Percentiles rank a stretch among this genome's conserved stretches.
Conservation (phyloP, 2,888 invertebrate genomes). For the Drosophila ezoana region DNA sequence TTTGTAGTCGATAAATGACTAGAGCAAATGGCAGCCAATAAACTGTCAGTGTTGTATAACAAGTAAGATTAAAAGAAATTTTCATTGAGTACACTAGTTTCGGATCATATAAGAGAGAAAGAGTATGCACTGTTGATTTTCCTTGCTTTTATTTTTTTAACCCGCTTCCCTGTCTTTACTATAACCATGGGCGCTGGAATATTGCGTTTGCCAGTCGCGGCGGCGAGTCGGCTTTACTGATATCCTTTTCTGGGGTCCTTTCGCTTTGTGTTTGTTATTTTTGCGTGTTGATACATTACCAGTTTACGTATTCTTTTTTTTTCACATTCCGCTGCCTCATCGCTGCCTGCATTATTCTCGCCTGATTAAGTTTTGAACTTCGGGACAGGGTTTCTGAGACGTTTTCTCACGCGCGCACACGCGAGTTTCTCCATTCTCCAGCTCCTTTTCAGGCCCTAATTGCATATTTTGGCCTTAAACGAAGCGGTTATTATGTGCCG, state of each 20-base stretch:
- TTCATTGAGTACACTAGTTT: background rate
- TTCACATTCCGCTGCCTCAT: conserved; percentile 69
- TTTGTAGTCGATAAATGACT: background rate
- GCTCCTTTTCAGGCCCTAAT: conserved; percentile 54
- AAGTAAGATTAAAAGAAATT: background rate
- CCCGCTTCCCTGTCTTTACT: conserved; percentile 28
- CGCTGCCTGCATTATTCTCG: conserved; percentile 71
- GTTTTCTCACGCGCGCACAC: conserved; percentile 67
- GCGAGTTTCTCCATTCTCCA: conserved; percentile 18
- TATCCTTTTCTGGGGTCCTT: conserved; percentile 38
- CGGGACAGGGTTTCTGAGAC: background rate
- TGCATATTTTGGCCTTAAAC: conserved; percentile 71
- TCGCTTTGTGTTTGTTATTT: conserved; percentile 16
- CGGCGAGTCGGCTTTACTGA: background rate
- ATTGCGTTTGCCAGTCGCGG: conserved; percentile 24
- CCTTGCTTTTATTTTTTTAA: conserved; percentile 11
- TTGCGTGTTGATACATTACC: conserved; percentile 51
- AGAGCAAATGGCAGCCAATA: too few species aligned
- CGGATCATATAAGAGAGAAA: background rate
- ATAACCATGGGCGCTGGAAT: conserved; percentile 43
- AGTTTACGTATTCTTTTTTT: conserved; percentile 58
- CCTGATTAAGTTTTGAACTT: conserved; percentile 73
- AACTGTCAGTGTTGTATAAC: background rate
- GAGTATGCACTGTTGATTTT: background rate
- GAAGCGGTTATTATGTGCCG: conserved; percentile 63